Evolutionary conservation across 2,113 vertebrate species (phyloP).

Genomic region (Hippocampus barbouri): DNA sequence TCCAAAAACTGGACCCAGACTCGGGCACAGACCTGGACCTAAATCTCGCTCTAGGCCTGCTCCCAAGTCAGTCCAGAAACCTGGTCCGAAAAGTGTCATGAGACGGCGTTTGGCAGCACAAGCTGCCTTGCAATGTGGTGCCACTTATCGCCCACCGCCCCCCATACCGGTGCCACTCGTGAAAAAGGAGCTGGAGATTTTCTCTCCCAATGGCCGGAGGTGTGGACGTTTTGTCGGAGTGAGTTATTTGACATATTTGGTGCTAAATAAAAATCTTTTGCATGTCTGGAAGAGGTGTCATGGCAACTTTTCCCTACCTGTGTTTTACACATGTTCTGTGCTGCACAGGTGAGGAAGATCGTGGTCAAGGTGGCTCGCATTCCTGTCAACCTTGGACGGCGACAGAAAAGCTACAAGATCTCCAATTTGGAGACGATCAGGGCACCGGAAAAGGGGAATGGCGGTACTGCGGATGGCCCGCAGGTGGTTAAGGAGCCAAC

Average conservation of each 20-base stretch:
- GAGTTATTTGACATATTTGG: conserved; percentile 33
- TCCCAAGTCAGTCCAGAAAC: conserved; percentile 57
- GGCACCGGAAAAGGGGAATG: conserved; percentile 62
- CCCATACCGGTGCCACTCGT: conserved; percentile 8
- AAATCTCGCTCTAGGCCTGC: conserved; percentile 57
- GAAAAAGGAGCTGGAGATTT: conserved; percentile 43
- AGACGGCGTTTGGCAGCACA: conserved; percentile 59
- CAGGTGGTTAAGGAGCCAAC: conserved; percentile 86
- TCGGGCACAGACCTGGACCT: conserved; percentile 61
- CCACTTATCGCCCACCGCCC: conserved; percentile 34
- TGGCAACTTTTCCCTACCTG: neutral
- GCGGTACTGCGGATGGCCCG: conserved; percentile 65
- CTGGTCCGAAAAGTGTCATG: conserved; percentile 62
- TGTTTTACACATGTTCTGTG: conserved; percentile 23
- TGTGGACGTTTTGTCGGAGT: conserved; percentile 63
- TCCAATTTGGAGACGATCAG: conserved; percentile 79
- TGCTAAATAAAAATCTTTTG: neutral
- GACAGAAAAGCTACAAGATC: conserved; percentile 97
- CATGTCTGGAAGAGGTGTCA: neutral
- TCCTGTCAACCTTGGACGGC: conserved; percentile 87
- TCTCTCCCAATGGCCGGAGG: conserved; percentile 42
- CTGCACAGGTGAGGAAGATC: conserved; percentile 81
- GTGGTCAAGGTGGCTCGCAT: conserved; percentile 96
- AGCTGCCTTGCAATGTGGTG: conserved; percentile 26
- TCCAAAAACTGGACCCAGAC: conserved; percentile 58